Evolutionary conservation across 2,113 vertebrate species (phyloP).

Genomic region (Ciconia boyciana): DNA sequence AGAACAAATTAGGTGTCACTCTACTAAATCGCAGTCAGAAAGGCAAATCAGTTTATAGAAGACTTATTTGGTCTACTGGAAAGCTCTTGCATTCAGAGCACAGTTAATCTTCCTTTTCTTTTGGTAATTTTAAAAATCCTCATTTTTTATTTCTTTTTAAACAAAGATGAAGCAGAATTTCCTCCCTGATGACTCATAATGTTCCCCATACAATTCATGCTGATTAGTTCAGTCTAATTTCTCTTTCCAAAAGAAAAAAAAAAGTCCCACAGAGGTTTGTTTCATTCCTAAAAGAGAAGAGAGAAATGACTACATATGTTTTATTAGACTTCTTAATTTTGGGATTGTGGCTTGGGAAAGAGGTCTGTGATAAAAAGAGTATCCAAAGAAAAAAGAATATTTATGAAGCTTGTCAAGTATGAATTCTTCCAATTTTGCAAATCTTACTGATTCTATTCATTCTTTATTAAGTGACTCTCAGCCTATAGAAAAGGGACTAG

Average conservation of each 20-base stretch:
- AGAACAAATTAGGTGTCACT: conserved; percentile 80
- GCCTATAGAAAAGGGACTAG: neutral
- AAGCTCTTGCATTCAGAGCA: conserved; percentile 59
- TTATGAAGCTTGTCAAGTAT: neutral
- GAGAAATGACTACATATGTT: neutral
- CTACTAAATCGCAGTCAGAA: conserved; percentile 75
- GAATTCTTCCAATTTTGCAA: neutral
- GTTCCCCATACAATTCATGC: neutral
- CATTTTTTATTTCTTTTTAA: conserved; percentile 48
- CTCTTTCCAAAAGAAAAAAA: neutral
- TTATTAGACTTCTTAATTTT: conserved; percentile 39
- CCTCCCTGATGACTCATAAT: conserved; percentile 16
- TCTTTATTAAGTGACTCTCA: neutral
- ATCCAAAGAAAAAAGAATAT: neutral
- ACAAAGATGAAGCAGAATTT: conserved; percentile 47
- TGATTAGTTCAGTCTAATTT: conserved; percentile 62
- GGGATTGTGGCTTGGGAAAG: neutral
- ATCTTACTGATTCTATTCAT: neutral
- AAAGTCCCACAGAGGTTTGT: neutral
- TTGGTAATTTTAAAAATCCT: conserved; percentile 47
- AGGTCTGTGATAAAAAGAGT: neutral
- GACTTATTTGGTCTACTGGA: conserved; percentile 74
- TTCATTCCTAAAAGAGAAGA: neutral
- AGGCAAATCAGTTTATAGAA: conserved; percentile 78
- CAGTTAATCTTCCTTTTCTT: conserved; percentile 68